Percentiles rank a stretch among this genome's conserved stretches.
These are phyloP conservation scores for Papilio aristodemus DNA, from an alignment of 1,140 invertebrate species.

Conservation along the genomic window DNA sequence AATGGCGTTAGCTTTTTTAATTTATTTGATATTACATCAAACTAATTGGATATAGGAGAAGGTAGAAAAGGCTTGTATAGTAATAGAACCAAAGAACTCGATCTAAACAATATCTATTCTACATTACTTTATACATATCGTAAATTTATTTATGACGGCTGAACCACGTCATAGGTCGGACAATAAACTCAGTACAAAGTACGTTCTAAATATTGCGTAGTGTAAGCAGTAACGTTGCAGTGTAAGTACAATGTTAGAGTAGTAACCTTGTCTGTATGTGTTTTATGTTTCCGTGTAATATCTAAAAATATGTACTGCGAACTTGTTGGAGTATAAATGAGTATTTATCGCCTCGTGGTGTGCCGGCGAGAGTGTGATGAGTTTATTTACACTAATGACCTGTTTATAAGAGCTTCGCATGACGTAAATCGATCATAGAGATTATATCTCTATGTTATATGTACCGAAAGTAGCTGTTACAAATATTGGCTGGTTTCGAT, in stretches of 20 bases:
- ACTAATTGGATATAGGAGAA: too few species aligned
- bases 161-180: background rate
- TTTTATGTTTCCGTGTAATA: slow-evolving; percentile 17
- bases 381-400: slow-evolving; percentile 15
- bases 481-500: too few species aligned
- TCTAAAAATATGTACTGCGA: slow-evolving; percentile 22
- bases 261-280: slow-evolving; percentile 34
- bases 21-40: background rate
- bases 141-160: too few species aligned
- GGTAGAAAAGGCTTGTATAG: too few species aligned
- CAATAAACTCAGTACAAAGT: slow-evolving; percentile 18
- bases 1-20: background rate
- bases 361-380: background rate
- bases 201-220: slow-evolving; percentile 10
- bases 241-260: slow-evolving; percentile 23
- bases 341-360: background rate
- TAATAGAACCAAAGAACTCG: too few species aligned
- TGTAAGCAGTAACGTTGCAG: slow-evolving; percentile 18
- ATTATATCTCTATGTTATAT: too few species aligned
- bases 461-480: too few species aligned
- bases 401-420: background rate
- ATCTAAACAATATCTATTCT: too few species aligned
- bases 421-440: background rate
- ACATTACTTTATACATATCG: too few species aligned
- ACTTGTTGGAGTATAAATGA: background rate